Base-by-base conservation (phyloP, 2,888 invertebrate species). In the Archaeoteleia sp. region DNA sequence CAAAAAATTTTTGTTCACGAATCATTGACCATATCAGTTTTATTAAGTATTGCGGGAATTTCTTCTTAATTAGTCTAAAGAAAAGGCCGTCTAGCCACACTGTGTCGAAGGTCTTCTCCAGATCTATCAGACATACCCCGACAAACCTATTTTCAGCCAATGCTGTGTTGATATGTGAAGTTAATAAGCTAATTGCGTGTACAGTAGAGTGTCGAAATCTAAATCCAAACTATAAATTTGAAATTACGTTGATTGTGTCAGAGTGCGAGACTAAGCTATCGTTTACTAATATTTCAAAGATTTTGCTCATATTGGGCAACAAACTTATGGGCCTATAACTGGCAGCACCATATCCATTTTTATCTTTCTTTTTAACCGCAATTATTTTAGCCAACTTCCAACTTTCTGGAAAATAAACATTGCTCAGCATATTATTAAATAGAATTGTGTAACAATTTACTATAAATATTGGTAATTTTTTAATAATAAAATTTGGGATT, bases 361-460 rank as follows among this genome's bases (percentile, higher is more conserved):
- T 40, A 6, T 10, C 12, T 25, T 25, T 40, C 8, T 40, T 39
- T 8, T 6, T 8, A 6, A 39, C 23, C 4, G 39, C 17, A n/a
- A 39, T 9, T 15, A 39, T 23, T 20, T 39, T 39, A 17, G 8
- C 17, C 9, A 39, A 5, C 14, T 39, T 39, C 39, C 39, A 39
- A n/a, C 5, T 20, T 1, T 15, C 39, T 6, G 39, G 39, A 9
- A 39, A 39, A 17, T 17, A 39, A 1, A 3, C 1, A 5, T 23
- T 5, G n/a, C n/a, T n/a, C n/a, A n/a, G n/a, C n/a, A n/a, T n/a
- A n/a, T n/a, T n/a, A n/a, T n/a, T n/a, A n/a, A 23, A 23, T 23
- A 23, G 7, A 23, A 23, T 23, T 23, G 23, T 5, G 7, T 23
- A 23, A 3, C 23, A 5, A 23, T 23, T 5, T 23, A 23, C 7